Base-by-base conservation (phyloP, 2,113 vertebrate genomes). In the Callospermophilus lateralis region DNA sequence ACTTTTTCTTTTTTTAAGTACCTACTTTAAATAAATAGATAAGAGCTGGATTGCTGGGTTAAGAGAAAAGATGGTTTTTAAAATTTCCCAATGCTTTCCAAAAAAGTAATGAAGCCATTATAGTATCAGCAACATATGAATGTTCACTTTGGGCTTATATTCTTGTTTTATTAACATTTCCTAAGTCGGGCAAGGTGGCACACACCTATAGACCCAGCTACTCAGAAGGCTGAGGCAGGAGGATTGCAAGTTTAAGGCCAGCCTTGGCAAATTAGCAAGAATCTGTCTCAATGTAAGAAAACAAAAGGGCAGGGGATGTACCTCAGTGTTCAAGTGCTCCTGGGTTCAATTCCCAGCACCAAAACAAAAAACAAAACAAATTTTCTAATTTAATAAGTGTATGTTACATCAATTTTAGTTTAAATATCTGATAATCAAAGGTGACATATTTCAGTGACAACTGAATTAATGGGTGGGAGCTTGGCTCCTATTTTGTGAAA, bases 41-140 rank as follows among this genome's bases (percentile, higher is more conserved):
- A 89, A 73, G 61, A 72, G 34, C 42, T 73, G 3, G 17, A 58
- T 1, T 80, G 26, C 34, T 70, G 30, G 76, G 58, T 87, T 68
- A 90, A 85, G 26, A 80, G 26, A 42, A 37, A 78, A 80, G 72
- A 61, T 16, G 19, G 58, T 72, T 92, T 90, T 89, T 58, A 90
- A 88, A 95, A 87, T 83, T 92, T 94, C n/a, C 19, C 37, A 80
- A 72, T 32, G 48, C 58, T 88, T 94, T 96, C n/a, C 37, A 90
- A 81, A 94, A 77, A 11, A 74, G 22, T 32, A 84, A 90, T 51
- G 70, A 88, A 95, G 55, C 30, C 63, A 73, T 84, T 90, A 63
- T 1, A 3, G 4, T 15, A 88, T 42, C 55, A 89, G 83, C 53
- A 94, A 48, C 24, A 24, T 51, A 48, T n/a, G 32, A 89, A 67